Base-by-base conservation (phyloP, 1,140 invertebrate genomes). In the Drosophila punjabiensis region DNA sequence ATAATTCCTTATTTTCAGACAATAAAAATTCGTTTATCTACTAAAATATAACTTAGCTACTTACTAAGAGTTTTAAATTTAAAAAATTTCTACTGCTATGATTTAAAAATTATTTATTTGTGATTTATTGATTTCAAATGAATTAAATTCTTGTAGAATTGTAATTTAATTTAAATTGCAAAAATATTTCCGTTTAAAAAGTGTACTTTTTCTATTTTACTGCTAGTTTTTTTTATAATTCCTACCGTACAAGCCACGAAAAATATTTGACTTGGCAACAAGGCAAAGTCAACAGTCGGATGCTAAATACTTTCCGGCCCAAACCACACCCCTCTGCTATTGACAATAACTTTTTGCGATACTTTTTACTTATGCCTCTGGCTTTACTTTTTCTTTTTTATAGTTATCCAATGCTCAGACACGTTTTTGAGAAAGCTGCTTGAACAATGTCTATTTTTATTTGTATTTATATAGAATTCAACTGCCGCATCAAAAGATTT, bases 401-500 rank as follows among this genome's bases (percentile, higher is more conserved):
- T 48, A 48, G 55, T 45, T 55, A 24, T 32, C n/a, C 18, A 60
- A 76, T 60, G 75, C 47, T 35, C 20, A 67, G 75, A 76, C 71
- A 77, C 71, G 71, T 77, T 77, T 76, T 65, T 33, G 11, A 28
- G 48, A n/a, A 32, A 41, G 55, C 48, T 53, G 37, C 33, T 37
- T 24, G 32, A 66, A 66, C 45, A 76, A 58, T 50, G 28, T 35
- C 5, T 33, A 14, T 35, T n/a, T 50, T 58, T 58, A 41, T 55
- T 58, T 43, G 35, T 52, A 58, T 59, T 59, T 58, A 59, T 58
- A 59, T 52, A 50, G 37, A 47, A 48, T 58, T 59, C 30, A 53
- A 16, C 14, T 43, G 35, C 33, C 43, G 16, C 11, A 11, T 11
- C 14, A 28, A 24, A 28, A 6, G 64, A 24, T 32, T 61, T 55